Percentiles rank a stretch among this genome's conserved stretches.
These are phyloP conservation scores for Gadus chalcogrammus DNA, from an alignment of 2,113 vertebrate species.

Conservation along the genomic window DNA sequence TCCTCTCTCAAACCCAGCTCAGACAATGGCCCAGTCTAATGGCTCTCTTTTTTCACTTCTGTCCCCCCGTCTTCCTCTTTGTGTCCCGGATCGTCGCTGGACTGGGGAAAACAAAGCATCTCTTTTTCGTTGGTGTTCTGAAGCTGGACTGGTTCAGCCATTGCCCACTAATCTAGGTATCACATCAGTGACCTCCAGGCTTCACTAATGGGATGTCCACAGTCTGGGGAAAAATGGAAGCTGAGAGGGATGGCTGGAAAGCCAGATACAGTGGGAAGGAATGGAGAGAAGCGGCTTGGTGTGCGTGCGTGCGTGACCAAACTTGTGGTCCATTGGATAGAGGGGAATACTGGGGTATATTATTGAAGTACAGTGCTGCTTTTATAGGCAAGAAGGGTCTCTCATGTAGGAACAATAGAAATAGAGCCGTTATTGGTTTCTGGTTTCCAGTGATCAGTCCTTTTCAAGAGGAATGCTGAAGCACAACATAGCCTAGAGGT, in stretches of 20 bases:
- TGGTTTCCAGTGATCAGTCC: not conserved
- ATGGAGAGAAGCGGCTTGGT: conserved; percentile 11
- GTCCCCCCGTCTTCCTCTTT: conserved; percentile 32
- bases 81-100: conserved; percentile 33
- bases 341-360: conserved; percentile 49
- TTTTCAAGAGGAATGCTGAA: not conserved
- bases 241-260: conserved; percentile 12
- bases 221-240: not conserved
- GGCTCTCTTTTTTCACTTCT: not conserved
- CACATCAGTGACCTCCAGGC: conserved; percentile 46
- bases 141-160: conserved; percentile 18
- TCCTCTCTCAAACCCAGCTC: not conserved
- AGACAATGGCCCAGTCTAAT: conserved; percentile 14
- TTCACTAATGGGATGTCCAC: not conserved
- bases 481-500: not conserved
- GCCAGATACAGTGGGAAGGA: conserved; percentile 31
- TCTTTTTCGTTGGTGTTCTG: conserved; percentile 45
- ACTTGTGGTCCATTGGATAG: conserved; percentile 50
- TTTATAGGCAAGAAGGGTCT: not conserved
- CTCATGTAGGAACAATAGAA: not conserved
- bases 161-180: conserved; percentile 45
- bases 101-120: conserved; percentile 41
- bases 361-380: conserved; percentile 8
- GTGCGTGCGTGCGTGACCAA: conserved; percentile 19
- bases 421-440: no score